These are phyloP conservation scores for Cylindroiulus punctatus DNA, from an alignment of 2,888 invertebrate species.

Conservation along the genomic window DNA sequence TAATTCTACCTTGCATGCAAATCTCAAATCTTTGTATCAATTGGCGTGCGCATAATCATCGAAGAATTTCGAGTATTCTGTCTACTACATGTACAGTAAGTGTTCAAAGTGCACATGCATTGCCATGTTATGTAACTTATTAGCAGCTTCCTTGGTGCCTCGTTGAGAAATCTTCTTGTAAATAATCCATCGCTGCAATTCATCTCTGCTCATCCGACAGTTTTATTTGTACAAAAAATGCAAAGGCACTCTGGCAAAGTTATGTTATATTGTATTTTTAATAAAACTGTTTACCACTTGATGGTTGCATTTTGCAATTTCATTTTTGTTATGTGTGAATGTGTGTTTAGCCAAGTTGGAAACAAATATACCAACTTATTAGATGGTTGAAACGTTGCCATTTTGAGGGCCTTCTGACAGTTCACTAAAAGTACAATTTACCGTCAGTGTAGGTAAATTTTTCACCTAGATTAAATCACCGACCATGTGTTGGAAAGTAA, in stretches of 20 bases:
- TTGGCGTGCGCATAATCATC: conserved; percentile 21
- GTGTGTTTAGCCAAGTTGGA: neutral
- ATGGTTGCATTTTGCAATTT: neutral
- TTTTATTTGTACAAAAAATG: conserved; percentile 44
- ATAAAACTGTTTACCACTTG: conserved; percentile 30
- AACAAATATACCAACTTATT: no score
- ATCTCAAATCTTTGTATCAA: conserved; percentile 3
- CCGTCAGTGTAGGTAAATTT: no score
- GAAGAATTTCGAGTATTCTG: neutral
- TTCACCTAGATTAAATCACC: no score
- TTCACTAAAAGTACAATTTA: no score
- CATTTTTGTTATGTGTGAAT: neutral
- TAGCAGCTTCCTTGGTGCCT: conserved; percentile 39
- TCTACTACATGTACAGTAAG: conserved; percentile 30
- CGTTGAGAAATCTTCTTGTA: conserved; percentile 30
- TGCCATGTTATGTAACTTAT: conserved; percentile 2
- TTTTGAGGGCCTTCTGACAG: no score
- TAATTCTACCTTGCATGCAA: conserved; percentile 29
- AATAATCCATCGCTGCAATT: conserved; percentile 17
- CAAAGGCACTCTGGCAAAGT: conserved; percentile 24
- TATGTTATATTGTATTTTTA: conserved; percentile 45
- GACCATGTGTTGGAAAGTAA: no score
- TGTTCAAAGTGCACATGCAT: neutral
- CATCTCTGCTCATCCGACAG: neutral
- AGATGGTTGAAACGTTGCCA: no score